Percentiles rank a stretch among this genome's conserved stretches.
Conservation (phyloP, 2,888 invertebrate genomes). For the Hirtodrosophila trivittata region DNA sequence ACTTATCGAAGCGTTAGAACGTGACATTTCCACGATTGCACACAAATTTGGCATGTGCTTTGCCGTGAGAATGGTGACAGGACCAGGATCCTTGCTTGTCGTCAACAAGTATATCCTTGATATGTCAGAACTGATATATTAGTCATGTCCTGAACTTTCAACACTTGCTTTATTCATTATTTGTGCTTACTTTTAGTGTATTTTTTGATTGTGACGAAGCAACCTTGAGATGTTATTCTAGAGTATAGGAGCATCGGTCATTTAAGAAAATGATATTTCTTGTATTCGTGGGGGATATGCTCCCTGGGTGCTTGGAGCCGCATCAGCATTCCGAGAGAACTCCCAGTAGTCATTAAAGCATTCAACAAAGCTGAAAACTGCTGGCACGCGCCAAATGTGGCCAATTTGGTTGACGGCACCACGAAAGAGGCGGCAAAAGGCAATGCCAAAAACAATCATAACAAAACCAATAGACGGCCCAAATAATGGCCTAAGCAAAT, state of each 20-base stretch:
- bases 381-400: slow-evolving; percentile 68
- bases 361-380: slow-evolving; percentile 58
- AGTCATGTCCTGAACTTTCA: too few relatives aligned
- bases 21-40: too few relatives aligned
- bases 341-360: slow-evolving; percentile 63
- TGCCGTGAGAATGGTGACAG: too few relatives aligned
- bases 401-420: slow-evolving; percentile 58
- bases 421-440: slow-evolving; percentile 26
- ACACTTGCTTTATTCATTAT: too few relatives aligned
- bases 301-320: slow-evolving; percentile 24
- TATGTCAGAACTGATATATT: too few relatives aligned
- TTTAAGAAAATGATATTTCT: slow-evolving; percentile 1
- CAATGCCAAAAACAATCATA: slow-evolving; percentile 66
- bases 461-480: slow-evolving; percentile 61
- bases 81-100: too few relatives aligned
- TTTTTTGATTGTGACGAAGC: background rate
- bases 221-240: slow-evolving; percentile 1
- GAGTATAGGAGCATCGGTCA: slow-evolving; percentile 16
- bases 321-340: slow-evolving; percentile 20
- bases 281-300: slow-evolving; percentile 22
- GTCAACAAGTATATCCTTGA: too few relatives aligned
- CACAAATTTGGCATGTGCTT: too few relatives aligned
- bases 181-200: too few relatives aligned
- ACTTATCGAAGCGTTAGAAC: too few relatives aligned
- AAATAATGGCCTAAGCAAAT: slow-evolving; percentile 33